Evolutionary conservation across 2,888 invertebrate species (phyloP).

Genomic region (Himalopsyche anomala): DNA sequence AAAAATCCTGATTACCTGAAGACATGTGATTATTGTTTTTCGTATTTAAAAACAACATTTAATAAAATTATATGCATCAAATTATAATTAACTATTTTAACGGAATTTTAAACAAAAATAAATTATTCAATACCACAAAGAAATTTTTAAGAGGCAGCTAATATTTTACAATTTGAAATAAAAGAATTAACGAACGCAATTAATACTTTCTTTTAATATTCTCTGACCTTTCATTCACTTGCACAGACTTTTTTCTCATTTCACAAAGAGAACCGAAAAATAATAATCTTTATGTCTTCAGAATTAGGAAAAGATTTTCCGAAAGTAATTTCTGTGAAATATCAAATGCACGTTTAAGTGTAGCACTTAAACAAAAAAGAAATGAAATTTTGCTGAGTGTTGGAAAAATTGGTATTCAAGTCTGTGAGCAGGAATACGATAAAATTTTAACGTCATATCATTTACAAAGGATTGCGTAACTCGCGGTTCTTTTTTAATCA

Average conservation of each 20-base stretch:
- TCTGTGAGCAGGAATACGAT: conserved; percentile 12
- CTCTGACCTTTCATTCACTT: neutral
- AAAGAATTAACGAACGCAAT: conserved; percentile 11
- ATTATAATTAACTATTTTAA: too few species aligned
- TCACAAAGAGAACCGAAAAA: conserved; percentile 11
- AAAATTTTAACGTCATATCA: conserved; percentile 30
- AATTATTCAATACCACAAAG: too few species aligned
- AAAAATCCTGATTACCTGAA: too few species aligned
- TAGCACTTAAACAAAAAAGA: conserved; percentile 31
- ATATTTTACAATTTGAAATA: neutral
- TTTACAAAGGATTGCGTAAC: neutral
- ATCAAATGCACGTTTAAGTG: conserved; percentile 34
- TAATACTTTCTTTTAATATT: conserved; percentile 1
- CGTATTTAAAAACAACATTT: too few species aligned
- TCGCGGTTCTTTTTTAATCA: conserved; percentile 15
- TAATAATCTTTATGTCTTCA: conserved; percentile 10
- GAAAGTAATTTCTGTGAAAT: conserved; percentile 40
- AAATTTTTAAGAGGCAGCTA: too few species aligned
- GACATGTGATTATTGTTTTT: too few species aligned
- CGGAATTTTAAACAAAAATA: too few species aligned
- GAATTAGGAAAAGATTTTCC: conserved; percentile 35
- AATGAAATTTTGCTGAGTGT: conserved; percentile 10
- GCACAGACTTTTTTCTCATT: neutral
- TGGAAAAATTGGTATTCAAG: conserved; percentile 24
- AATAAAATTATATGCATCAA: too few species aligned